Percentiles rank a stretch among this genome's conserved stretches.
Evolutionary conservation across 2,113 vertebrate genomes (phyloP).

Genomic region (Salvelinus alpinus): DNA sequence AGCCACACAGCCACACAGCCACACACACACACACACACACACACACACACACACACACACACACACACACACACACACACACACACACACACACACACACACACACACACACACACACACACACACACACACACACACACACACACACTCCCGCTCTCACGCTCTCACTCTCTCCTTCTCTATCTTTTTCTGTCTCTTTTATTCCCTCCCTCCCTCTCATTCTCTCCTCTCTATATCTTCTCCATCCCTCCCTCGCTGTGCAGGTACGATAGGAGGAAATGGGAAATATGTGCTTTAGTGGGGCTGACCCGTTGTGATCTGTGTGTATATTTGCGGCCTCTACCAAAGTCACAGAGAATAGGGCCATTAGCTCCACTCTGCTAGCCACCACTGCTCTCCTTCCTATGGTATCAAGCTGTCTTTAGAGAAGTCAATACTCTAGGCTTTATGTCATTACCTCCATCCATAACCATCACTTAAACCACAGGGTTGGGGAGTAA

Average conservation of each 20-base stretch:
- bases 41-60: too few relatives aligned
- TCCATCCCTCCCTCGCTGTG: background rate
- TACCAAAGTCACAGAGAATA: background rate
- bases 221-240: background rate
- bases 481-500: too few relatives aligned
- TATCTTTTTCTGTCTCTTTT: too few relatives aligned
- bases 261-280: background rate
- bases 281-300: too few relatives aligned
- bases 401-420: background rate
- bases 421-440: background rate
- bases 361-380: background rate
- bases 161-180: too few relatives aligned
- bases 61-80: too few relatives aligned
- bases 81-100: too few relatives aligned
- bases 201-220: too few relatives aligned
- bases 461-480: conserved; percentile 1
- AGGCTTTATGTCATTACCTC: background rate
- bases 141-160: too few relatives aligned
- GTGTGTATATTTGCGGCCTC: background rate
- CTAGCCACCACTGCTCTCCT: background rate
- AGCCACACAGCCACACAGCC: background rate
- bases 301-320: background rate
- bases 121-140: too few relatives aligned
- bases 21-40: background rate
- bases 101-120: too few relatives aligned